Evolutionary conservation across 2,797 vertebrate species (phyloP), one percentile per base, ranked within the genome.

Genomic region (Gymnoscopelus braueri): DNA sequence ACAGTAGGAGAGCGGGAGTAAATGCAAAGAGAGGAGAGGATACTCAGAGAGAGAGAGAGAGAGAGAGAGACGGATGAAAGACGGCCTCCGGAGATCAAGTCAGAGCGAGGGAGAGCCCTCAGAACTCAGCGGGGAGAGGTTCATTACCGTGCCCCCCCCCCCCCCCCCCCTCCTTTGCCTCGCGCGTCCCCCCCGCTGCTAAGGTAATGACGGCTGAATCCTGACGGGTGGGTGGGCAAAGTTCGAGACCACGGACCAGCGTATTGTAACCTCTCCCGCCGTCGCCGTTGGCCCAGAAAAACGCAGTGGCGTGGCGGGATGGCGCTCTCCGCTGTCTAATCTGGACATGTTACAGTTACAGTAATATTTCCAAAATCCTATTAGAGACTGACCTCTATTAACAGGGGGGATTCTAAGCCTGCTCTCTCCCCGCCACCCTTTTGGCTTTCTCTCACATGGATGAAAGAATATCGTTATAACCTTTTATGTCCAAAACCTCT

Each of bases 291-390:
- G 80, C 77, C 77, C 69, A 71, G 74, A 85, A 88, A 80, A 79
- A 74, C 80, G 74, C 29, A 72, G 74, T 67, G 51, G 44, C 75
- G 14, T 82, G 65, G 72, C 55, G 19, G 76, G 84, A 75, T 78
- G 69, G 51, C 39, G 8, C 79, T 77, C 79, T 74, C 63, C 57
- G 7, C 73, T 73, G 69, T 86, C 85, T 91, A 84, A 90, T 90
- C 80, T 85, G 80, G 75, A 87, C 11, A 61, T 90, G 82, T 44
- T 44, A 8, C 7, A 44, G 39, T 44, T 44, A 10, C 39, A 44
- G 39, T 89, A 87, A 91, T 89, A 84, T 87, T 87, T 91, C 78
- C 71, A 89, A 89, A 91, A 92, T 90, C 86, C 89, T 85, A 81
- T 92, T 91, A 81, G 72, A 84, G 89, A 91, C 87, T 85, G 79